These are phyloP conservation scores for Channallabes apus DNA, from an alignment of 2,797 vertebrate species.

Conservation along the genomic window DNA sequence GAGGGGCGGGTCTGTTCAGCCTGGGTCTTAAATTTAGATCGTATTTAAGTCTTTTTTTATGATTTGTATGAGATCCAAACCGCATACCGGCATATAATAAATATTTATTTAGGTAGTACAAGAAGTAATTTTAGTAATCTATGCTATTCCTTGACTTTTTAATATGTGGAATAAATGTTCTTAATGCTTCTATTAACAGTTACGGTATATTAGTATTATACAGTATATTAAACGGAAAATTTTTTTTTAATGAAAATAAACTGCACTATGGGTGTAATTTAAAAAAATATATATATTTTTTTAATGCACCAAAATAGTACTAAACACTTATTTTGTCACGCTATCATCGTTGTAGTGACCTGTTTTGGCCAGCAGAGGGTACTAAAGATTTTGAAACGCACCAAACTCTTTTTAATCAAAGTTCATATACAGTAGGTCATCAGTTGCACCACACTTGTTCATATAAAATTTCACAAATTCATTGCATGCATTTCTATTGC, in stretches of 20 bases:
- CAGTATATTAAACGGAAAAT: no score
- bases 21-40: not conserved
- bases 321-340: not conserved
- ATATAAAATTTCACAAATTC: no score
- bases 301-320: not conserved
- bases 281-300: not conserved
- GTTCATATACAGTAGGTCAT: no score
- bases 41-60: not conserved
- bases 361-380: slow-evolving; percentile 24
- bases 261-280: not conserved
- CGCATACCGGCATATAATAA: no score
- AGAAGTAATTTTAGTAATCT: not conserved
- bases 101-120: not conserved
- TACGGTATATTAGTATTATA: no score
- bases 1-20: not conserved
- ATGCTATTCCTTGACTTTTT: not conserved
- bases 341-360: not conserved
- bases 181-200: not conserved
- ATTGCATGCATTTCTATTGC: no score
- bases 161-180: not conserved
- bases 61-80: not conserved
- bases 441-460: no score
- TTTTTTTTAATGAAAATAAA: not conserved
- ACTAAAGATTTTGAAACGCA: not conserved
- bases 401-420: not conserved